phyloP scores from a whole-genome alignment of 2,888 invertebrate genomes.

The Drosophila aldrichi region DNA sequence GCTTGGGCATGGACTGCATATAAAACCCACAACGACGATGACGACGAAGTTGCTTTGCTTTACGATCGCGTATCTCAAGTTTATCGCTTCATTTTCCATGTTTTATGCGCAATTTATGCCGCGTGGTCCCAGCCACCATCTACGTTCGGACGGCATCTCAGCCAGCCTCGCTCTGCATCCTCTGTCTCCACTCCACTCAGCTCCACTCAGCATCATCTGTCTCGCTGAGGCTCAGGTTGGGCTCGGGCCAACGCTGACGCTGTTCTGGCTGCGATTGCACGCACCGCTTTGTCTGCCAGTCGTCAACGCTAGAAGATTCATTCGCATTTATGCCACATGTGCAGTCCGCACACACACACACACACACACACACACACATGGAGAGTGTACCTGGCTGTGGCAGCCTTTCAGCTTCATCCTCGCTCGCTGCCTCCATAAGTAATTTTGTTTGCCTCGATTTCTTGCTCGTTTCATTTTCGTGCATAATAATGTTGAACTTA shows the following conservation, averaged over 20 bases:
- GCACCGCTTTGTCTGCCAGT: slow-evolving; percentile 77
- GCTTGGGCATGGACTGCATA: slow-evolving; percentile 32
- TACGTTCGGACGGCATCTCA: not conserved
- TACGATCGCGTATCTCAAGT: slow-evolving; percentile 83
- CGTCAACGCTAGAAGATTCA: slow-evolving; percentile 57
- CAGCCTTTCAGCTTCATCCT: slow-evolving; percentile 7
- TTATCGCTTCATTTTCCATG: slow-evolving; percentile 83
- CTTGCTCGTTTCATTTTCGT: slow-evolving; percentile 69
- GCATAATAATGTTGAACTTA: slow-evolving; percentile 74
- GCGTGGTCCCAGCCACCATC: slow-evolving; percentile 48
- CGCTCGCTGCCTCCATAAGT: slow-evolving; percentile 37
- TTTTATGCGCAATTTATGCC: slow-evolving; percentile 82
- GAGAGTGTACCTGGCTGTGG: slow-evolving; percentile 34
- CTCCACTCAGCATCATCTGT: not conserved
- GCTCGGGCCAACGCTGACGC: slow-evolving; percentile 56
- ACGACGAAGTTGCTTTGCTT: slow-evolving; percentile 75
- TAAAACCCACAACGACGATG: slow-evolving; percentile 49
- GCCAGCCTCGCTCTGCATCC: not conserved
- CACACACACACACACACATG: not conserved
- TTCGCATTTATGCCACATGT: slow-evolving; percentile 39
- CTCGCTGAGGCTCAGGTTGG: not conserved
- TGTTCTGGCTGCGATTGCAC: slow-evolving; percentile 73
- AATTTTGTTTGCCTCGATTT: slow-evolving; percentile 64
- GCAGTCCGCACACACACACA: slow-evolving; percentile 14
- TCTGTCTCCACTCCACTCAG: not conserved